These are phyloP conservation scores for Hystrix cristata DNA, from an alignment of 2,113 vertebrate species.

Conservation along the genomic window DNA sequence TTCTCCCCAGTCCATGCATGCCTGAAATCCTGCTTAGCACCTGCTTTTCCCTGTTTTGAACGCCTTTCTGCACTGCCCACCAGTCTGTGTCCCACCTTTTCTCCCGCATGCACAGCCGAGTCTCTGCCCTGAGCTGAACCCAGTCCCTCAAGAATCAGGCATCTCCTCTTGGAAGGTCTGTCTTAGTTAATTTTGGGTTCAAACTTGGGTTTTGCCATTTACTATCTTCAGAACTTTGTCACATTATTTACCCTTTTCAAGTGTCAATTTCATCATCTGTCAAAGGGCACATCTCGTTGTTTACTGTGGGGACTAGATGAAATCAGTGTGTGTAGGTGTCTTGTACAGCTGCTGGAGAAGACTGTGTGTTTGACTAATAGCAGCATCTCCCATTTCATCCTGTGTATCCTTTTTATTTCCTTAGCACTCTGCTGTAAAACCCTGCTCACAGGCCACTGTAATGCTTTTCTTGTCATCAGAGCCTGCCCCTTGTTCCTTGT, in stretches of 20 bases:
- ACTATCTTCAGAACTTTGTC: background rate
- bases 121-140: background rate
- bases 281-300: background rate
- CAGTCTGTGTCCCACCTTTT: background rate
- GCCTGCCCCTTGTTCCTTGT: background rate
- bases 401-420: background rate
- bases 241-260: background rate
- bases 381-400: background rate
- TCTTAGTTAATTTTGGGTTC: background rate
- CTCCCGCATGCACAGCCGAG: accelerated
- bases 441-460: background rate
- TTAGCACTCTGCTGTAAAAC: accelerated
- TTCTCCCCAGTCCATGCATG: accelerated
- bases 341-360: background rate
- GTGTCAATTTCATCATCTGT: background rate
- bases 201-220: background rate
- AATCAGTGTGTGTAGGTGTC: accelerated
- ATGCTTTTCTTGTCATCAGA: background rate
- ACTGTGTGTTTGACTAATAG: background rate
- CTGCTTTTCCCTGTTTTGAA: too few species aligned
- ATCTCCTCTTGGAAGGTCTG: background rate
- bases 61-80: accelerated
- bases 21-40: background rate
- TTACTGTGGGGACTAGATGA: too few species aligned
- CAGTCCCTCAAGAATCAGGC: background rate